phyloP scores from a whole-genome alignment of 1,140 invertebrate species.

The Yoshiicerus persimilis region DNA sequence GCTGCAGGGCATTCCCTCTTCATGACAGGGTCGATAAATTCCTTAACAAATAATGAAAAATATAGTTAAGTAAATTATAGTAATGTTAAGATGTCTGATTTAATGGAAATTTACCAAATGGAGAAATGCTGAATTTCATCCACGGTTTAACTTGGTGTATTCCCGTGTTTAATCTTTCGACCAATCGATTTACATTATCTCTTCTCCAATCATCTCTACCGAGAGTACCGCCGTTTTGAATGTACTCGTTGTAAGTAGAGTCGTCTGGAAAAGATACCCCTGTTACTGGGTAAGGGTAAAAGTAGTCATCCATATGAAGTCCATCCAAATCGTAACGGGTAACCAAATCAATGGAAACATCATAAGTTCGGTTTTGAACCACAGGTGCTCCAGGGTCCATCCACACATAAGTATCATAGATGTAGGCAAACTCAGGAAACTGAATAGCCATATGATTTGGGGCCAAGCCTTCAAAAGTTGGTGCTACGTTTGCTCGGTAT shows the following conservation, averaged over 20 bases:
- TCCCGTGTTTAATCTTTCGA: constrained; percentile 25
- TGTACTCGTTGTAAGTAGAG: constrained; percentile 23
- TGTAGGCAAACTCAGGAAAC: constrained; percentile 35
- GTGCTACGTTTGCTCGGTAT: constrained; percentile 37
- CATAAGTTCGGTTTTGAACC: constrained; percentile 35
- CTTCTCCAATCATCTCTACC: constrained; percentile 39
- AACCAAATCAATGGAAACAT: constrained; percentile 38
- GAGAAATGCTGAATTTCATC: constrained; percentile 40
- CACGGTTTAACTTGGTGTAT: constrained; percentile 39
- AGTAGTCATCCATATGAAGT: constrained; percentile 49
- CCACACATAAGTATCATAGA: constrained; percentile 38
- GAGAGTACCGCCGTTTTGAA: constrained; percentile 13
- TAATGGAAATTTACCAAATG: constrained; percentile 27
- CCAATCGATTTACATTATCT: constrained; percentile 44
- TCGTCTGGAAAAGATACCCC: constrained; percentile 38
- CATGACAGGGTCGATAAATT: constrained; percentile 38
- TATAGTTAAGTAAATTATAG: not conserved
- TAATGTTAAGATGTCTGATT: not conserved
- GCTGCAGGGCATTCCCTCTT: constrained; percentile 39
- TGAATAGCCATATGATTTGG: constrained; percentile 41
- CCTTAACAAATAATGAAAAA: not conserved
- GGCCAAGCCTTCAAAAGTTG: constrained; percentile 19
- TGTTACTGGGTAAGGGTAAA: constrained; percentile 43
- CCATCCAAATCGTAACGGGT: constrained; percentile 44
- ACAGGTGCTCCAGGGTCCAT: constrained; percentile 41